A percentile compares a stretch with the other conserved stretches of the same genome.
These are phyloP conservation scores for Epinotia demarniana DNA, from an alignment of 2,888 invertebrate genomes.

Conservation along the genomic window DNA sequence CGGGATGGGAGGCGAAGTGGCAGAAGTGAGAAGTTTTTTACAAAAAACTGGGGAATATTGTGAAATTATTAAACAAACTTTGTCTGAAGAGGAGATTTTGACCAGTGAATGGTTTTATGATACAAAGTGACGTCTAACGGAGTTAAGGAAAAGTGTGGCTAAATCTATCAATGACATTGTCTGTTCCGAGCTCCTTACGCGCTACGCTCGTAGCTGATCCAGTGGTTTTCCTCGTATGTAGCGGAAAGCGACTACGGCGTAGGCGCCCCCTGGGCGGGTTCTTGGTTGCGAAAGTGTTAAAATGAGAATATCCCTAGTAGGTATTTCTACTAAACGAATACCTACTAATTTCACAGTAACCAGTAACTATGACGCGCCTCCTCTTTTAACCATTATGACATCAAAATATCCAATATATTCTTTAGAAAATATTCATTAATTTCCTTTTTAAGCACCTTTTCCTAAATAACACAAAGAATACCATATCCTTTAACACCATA, in stretches of 20 bases:
- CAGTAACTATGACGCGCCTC: too few species aligned
- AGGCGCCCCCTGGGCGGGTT: too few species aligned
- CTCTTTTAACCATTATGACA: too few species aligned
- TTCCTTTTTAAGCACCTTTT: background rate
- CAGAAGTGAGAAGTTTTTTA: constrained; percentile 23
- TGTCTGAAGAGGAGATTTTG: background rate
- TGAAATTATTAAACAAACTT: background rate
- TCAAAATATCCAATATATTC: too few species aligned
- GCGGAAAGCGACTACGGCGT: too few species aligned
- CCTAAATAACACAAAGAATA: background rate
- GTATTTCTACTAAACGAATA: too few species aligned
- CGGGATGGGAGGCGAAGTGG: constrained; percentile 17
- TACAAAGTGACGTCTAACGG: background rate
- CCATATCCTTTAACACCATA: background rate
- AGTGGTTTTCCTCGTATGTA: too few species aligned
- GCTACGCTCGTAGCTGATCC: too few species aligned
- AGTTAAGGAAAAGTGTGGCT: background rate
- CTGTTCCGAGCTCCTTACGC: background rate
- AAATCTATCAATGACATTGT: background rate
- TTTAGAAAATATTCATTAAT: background rate
- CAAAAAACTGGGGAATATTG: constrained; percentile 10
- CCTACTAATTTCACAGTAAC: too few species aligned
- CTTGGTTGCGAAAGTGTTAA: too few species aligned
- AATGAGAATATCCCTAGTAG: too few species aligned
- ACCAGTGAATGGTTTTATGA: background rate